phyloP scores from a whole-genome alignment of 2,797 vertebrate species.

The Hippoglossus hippoglossus region DNA sequence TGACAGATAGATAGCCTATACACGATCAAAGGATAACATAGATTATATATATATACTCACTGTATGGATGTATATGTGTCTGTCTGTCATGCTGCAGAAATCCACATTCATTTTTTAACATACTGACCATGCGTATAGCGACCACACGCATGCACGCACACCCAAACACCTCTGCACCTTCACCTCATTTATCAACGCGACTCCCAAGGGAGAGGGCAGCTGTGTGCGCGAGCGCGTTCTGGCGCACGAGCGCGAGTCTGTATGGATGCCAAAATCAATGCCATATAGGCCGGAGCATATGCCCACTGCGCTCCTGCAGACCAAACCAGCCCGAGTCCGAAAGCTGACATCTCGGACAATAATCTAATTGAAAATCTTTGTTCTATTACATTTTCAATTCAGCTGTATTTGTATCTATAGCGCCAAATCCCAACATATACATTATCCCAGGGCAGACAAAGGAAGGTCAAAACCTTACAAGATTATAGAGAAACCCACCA shows the following conservation, averaged over 20 bases:
- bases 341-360: not conserved
- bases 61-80: not conserved
- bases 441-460: no score
- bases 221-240: constrained; percentile 31
- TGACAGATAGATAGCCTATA: not conserved
- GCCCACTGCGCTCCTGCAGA: constrained; percentile 15
- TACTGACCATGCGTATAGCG: constrained; percentile 31
- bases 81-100: constrained; percentile 30
- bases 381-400: no score
- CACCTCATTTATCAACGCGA: constrained; percentile 75
- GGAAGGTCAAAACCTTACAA: no score
- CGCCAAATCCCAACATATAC: no score
- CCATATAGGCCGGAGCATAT: constrained; percentile 42
- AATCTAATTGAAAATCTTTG: not conserved
- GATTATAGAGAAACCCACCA: no score
- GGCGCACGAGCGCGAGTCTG: constrained; percentile 29
- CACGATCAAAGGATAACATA: not conserved
- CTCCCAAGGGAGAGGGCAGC: constrained; percentile 65
- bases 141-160: constrained; percentile 33
- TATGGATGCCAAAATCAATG: constrained; percentile 72
- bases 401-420: no score
- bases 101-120: not conserved
- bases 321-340: constrained; percentile 2
- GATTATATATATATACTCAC: not conserved
- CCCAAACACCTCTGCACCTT: constrained; percentile 62